Evolutionary conservation across 2,888 invertebrate species (phyloP).

Genomic region (Eledona agricola): DNA sequence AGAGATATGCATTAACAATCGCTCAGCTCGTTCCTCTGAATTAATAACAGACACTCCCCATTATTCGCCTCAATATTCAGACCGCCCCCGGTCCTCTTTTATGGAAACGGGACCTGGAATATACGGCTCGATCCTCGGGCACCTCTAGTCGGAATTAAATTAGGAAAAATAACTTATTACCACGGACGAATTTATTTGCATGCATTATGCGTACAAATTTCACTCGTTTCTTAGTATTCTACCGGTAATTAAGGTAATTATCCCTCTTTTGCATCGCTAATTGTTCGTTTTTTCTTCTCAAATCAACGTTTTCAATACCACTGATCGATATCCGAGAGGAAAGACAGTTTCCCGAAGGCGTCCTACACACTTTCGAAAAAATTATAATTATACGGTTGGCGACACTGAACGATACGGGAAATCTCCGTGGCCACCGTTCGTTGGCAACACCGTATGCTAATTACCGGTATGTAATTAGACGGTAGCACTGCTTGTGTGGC

Average conservation of each 20-base stretch:
- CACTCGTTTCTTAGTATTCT: constrained; percentile 21
- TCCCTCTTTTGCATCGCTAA: constrained; percentile 24
- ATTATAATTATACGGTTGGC: constrained; percentile 6
- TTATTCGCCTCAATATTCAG: constrained; percentile 27
- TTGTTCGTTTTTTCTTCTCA: constrained; percentile 20
- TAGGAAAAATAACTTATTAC: constrained; percentile 29
- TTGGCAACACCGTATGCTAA: constrained; percentile 26
- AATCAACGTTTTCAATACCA: constrained; percentile 5
- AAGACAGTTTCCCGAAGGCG: constrained; percentile 2
- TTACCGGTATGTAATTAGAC: constrained; percentile 33
- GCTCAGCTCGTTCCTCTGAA: constrained; percentile 28
- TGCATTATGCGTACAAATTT: constrained; percentile 27
- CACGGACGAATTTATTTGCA: constrained; percentile 29
- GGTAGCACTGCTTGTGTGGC: constrained; percentile 30
- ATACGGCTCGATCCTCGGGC: constrained; percentile 12
- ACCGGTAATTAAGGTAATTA: constrained; percentile 27
- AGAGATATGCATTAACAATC: constrained; percentile 49
- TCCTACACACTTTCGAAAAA: constrained; percentile 9
- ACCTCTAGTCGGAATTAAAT: constrained; percentile 24
- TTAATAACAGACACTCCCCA: constrained; percentile 18
- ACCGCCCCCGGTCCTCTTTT: constrained; percentile 31
- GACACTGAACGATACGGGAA: too few species aligned
- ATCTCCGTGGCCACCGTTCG: constrained; percentile 10
- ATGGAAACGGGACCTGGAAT: constrained; percentile 31
- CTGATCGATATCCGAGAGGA: constrained; percentile 1